These are phyloP conservation scores for Muscicapa comitata DNA, from an alignment of 2,797 vertebrate genomes.

Conservation along the genomic window DNA sequence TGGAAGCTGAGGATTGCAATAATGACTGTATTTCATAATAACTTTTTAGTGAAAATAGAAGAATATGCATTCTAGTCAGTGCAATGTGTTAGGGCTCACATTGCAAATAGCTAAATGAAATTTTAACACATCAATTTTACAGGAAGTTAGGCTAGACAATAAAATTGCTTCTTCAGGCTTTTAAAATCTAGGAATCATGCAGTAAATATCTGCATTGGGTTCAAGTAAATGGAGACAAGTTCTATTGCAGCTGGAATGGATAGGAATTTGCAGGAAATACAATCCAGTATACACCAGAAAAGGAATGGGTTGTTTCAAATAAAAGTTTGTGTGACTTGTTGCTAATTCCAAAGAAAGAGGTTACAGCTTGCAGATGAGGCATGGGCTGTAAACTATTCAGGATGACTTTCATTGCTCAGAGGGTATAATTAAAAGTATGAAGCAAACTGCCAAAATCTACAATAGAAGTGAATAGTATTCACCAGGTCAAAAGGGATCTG, in stretches of 20 bases:
- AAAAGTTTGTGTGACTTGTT: conserved; percentile 52
- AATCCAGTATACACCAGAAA: conserved; percentile 20
- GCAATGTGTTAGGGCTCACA: background rate
- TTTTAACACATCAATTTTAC: background rate
- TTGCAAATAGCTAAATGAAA: background rate
- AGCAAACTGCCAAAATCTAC: conserved; percentile 60
- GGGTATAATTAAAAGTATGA: conserved; percentile 52
- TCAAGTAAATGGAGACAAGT: background rate
- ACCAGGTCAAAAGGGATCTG: conserved; percentile 64
- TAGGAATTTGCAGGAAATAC: conserved; percentile 15
- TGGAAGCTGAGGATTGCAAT: background rate
- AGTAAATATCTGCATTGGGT: background rate
- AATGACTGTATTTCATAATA: background rate
- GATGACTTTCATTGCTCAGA: conserved; percentile 36
- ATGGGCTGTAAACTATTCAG: background rate
- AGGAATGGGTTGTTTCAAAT: conserved; percentile 57
- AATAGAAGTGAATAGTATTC: conserved; percentile 47
- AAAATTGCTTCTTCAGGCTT: background rate
- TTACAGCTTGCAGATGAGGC: background rate
- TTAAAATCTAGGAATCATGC: background rate
- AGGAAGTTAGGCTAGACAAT: background rate
- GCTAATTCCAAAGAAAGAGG: background rate
- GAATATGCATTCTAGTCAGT: background rate
- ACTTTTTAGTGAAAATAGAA: background rate
- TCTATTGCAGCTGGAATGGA: conserved; percentile 21